These are phyloP conservation scores for Polyergus mexicanus DNA, from an alignment of 1,140 invertebrate genomes.

Conservation along the genomic window DNA sequence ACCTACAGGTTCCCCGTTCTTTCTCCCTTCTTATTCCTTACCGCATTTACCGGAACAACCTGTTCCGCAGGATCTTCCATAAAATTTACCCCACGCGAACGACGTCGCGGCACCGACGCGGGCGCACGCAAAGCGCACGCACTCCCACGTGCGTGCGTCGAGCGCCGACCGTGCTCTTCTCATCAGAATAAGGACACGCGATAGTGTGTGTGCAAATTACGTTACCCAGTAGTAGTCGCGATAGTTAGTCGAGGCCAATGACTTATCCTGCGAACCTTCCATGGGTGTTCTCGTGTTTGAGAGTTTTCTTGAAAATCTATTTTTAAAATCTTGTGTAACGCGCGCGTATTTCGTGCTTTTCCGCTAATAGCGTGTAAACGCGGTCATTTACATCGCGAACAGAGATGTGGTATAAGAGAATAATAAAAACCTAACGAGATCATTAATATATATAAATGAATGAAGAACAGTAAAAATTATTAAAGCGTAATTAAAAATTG, in stretches of 20 bases:
- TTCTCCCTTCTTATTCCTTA: conserved; percentile 55
- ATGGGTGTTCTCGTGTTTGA: conserved; percentile 2
- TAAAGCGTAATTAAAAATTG: conserved; percentile 29
- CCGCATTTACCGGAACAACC: conserved; percentile 69
- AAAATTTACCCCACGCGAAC: conserved; percentile 71
- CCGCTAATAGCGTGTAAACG: background rate
- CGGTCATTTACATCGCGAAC: background rate
- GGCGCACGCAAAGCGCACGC: conserved; percentile 47
- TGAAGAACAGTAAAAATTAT: background rate
- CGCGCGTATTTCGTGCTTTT: background rate
- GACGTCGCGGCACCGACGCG: conserved; percentile 38
- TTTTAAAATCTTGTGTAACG: background rate
- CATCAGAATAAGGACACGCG: conserved; percentile 51
- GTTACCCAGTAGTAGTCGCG: conserved; percentile 43
- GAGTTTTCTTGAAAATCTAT: conserved; percentile 3
- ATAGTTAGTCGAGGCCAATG: conserved; percentile 26
- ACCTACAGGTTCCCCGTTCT: conserved; percentile 27
- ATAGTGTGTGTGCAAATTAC: conserved; percentile 64
- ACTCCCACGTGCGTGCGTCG: background rate
- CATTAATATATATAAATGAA: background rate
- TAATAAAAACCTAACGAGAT: background rate
- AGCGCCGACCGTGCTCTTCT: conserved; percentile 21
- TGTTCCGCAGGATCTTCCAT: conserved; percentile 71
- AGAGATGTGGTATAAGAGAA: background rate
- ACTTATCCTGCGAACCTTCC: conserved; percentile 13